A percentile compares a stretch with the other conserved stretches of the same genome.
phyloP scores from a whole-genome alignment of 2,888 invertebrate genomes.

The Lasius platythorax region DNA sequence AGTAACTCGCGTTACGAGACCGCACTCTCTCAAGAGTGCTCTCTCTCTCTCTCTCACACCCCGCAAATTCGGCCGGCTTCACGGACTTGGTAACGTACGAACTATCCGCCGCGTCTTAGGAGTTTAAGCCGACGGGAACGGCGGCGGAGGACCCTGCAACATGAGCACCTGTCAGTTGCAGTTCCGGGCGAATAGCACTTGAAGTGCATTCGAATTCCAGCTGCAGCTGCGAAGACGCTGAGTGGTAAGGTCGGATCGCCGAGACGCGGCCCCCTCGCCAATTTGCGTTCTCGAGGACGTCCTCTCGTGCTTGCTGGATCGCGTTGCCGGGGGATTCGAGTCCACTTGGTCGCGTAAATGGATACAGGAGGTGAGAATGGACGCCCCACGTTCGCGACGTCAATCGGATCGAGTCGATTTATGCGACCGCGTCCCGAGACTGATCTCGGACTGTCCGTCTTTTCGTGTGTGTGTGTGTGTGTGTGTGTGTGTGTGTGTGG shows the following conservation, averaged over 20 bases:
- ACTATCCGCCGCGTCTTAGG: slow-evolving; percentile 41
- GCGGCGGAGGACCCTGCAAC: slow-evolving; percentile 44
- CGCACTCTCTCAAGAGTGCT: slow-evolving; percentile 34
- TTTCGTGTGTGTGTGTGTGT: too few species aligned
- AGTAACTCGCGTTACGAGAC: slow-evolving; percentile 45
- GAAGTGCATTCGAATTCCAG: slow-evolving; percentile 42
- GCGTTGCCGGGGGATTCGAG: slow-evolving; percentile 15
- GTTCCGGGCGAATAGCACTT: slow-evolving; percentile 13
- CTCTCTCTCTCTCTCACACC: neutral
- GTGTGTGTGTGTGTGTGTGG: neutral
- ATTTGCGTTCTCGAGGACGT: slow-evolving; percentile 44
- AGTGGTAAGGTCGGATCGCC: slow-evolving; percentile 32
- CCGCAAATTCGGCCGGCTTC: slow-evolving; percentile 27
- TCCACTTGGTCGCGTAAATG: slow-evolving; percentile 18
- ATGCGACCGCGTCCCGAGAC: slow-evolving; percentile 45
- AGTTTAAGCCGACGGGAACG: slow-evolving; percentile 42
- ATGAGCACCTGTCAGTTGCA: slow-evolving; percentile 55
- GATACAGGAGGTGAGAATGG: slow-evolving; percentile 37
- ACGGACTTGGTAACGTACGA: neutral
- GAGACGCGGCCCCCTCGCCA: slow-evolving; percentile 29
- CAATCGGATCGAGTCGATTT: slow-evolving; percentile 49
- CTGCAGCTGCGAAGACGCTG: slow-evolving; percentile 27
- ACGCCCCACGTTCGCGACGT: neutral
- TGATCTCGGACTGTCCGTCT: slow-evolving; percentile 43
- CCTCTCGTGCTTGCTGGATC: slow-evolving; percentile 22